Evolutionary conservation across 30 jellyfish, hydroid and myxozoan genomes (phyloP), one percentile per base, ranked within the genome.

Genomic region (Haliclystus octoradiatus): DNA sequence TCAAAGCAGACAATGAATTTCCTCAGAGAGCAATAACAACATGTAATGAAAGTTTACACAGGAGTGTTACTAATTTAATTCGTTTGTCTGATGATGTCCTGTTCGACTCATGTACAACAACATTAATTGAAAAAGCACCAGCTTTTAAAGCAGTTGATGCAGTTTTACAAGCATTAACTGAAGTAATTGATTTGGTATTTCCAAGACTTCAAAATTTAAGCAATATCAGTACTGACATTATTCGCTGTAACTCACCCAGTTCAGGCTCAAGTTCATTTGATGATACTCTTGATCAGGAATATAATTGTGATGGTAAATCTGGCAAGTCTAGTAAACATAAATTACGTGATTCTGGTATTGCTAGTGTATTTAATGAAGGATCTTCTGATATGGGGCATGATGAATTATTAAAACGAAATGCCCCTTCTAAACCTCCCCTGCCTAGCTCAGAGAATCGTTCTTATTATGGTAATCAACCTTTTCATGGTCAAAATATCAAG

Each of bases 141-240:
- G 98, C 98, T 52, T 80, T 80, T 34, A 80, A 83, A 64, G 98
- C 98, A 26, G 95, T 82, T 26, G 98, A 89, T 57, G 80, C 95
- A 5, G 94, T 89, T n/a, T 52, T 80, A 15, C 78, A 69, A 49
- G 81, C 98, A 14, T 63, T 89, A 62, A 72, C 62, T 33, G 80
- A 82, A 26, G 63, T 89, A 64, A 81, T 87, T 63, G 98, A 89
- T 50, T 77, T 80, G 50, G 82, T 81, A 68, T 66, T 77, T 12
- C 98, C 98, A 52, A 70, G 92, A 52, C 70, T 89, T 25, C 89
- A 84, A 65, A 89, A 89, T 53, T 89, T 71, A 26, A n/a, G n/a
- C n/a, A n/a, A n/a, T n/a, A n/a, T n/a, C n/a, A n/a, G n/a, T n/a
- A n/a, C n/a, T n/a, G n/a, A n/a, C n/a, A n/a, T n/a, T n/a, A n/a